Base-by-base conservation (phyloP, 1,140 invertebrate species). In the Drosophila repleta region DNA sequence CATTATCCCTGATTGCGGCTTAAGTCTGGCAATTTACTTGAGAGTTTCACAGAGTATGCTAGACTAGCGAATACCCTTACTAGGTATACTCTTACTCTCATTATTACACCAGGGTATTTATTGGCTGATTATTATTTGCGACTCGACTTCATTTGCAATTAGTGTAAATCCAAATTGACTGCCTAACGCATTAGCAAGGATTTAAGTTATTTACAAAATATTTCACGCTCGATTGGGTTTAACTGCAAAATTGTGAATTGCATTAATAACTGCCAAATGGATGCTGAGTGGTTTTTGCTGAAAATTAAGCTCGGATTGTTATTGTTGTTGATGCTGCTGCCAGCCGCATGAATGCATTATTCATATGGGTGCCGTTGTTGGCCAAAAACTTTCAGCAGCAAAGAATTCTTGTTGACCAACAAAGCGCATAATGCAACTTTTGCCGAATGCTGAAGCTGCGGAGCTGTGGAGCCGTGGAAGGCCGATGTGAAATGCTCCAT, bases 381-480 rank as follows among this genome's bases (percentile, higher is more conserved):
- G 63, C 46, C 48, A 60, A 52, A 60, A 85, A 81, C 37, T 79
- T 83, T 61, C 52, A 76, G 58, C 65, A 69, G 58, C 48, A 63
- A 32, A 45, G 61, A 74, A 77, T 77, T 75, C 62, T 75, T 85
- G 74, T 87, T 85, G 81, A 78, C 82, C 81, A 85, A 75, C 81
- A 85, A 87, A 78, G 82, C 82, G 82, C 69, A 85, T 75, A 87
- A 85, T 85, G 70, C 74, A 87, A 84, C 32, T 74, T 85, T 69
- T 55, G 41, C 41, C 51, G 51, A 63, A 21, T 39, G 55, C 35
- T 13, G 17, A 15, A 39, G 37, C 63, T 56, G 55, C 4, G 13
- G 37, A 8, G n/a, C n/a, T n/a, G 45, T 13, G 17, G 21, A 39
- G 37, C 63, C 52, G 55, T 7, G 13, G 37, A 8, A 29, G 10